A percentile compares a stretch with the other conserved stretches of the same genome.
These are phyloP conservation scores for Drosophila jambulina DNA, from an alignment of 1,140 invertebrate genomes.

Conservation along the genomic window DNA sequence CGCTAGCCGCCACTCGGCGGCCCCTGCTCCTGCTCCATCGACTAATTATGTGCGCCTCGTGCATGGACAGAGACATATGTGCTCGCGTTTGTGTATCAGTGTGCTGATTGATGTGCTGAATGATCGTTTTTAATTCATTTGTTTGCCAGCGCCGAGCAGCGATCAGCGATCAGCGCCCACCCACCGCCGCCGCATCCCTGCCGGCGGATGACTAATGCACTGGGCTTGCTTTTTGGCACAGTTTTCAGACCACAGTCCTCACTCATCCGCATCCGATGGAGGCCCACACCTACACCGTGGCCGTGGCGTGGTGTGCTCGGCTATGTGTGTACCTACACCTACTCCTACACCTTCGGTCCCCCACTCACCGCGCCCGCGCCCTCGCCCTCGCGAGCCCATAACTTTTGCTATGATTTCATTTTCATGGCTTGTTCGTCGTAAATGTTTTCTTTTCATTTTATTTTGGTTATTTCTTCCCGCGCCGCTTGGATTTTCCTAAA, in stretches of 20 bases:
- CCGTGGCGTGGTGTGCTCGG: not conserved
- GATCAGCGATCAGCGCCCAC: not conserved
- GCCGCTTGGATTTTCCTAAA: conserved; percentile 36
- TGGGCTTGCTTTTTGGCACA: conserved; percentile 73
- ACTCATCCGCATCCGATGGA: conserved; percentile 62
- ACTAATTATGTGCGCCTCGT: conserved; percentile 15
- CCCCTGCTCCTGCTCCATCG: not conserved
- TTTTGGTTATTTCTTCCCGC: conserved; percentile 51
- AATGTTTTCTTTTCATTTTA: conserved; percentile 63
- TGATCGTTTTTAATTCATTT: conserved; percentile 79
- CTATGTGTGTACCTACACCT: conserved; percentile 21
- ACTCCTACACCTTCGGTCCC: conserved; percentile 42
- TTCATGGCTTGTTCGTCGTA: conserved; percentile 59
- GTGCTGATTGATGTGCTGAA: conserved; percentile 80
- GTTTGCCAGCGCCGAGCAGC: conserved; percentile 31
- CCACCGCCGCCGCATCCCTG: not conserved
- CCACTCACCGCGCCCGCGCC: not conserved
- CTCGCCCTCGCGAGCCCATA: conserved; percentile 6
- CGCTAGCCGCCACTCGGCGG: not conserved
- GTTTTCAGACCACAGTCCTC: conserved; percentile 60
- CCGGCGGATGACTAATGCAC: conserved; percentile 54
- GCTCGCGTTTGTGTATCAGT: conserved; percentile 42
- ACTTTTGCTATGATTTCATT: conserved; percentile 71
- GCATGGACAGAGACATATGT: conserved; percentile 24
- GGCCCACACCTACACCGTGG: conserved; percentile 45